Evolutionary conservation across 1,140 invertebrate genomes (phyloP).

Genomic region (Sitophilus oryzae): DNA sequence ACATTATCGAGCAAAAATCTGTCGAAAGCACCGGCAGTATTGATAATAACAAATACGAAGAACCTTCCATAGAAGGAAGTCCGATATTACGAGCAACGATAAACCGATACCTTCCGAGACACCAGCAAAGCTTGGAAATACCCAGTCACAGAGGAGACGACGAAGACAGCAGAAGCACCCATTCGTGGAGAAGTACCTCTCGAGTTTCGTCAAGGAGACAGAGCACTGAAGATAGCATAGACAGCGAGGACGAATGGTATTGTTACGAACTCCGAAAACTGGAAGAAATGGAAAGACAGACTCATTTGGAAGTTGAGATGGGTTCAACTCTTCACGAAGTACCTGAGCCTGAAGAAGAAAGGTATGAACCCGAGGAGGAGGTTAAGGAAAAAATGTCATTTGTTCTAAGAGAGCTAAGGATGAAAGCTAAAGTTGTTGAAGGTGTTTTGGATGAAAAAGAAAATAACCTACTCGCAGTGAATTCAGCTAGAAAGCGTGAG

Average conservation of each 20-base stretch:
- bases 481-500: constrained; percentile 45
- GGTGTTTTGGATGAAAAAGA: constrained; percentile 38
- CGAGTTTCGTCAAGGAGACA: constrained; percentile 80
- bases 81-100: constrained; percentile 54
- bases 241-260: constrained; percentile 91
- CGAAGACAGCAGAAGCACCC: constrained; percentile 78
- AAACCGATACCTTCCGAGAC: constrained; percentile 57
- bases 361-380: constrained; percentile 58
- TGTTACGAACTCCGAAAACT: constrained; percentile 81
- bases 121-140: constrained; percentile 76
- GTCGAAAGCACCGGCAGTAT: constrained; percentile 44
- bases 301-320: constrained; percentile 59
- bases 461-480: constrained; percentile 40
- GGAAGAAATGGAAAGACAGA: constrained; percentile 76
- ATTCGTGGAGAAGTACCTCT: constrained; percentile 79
- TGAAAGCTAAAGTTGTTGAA: constrained; percentile 54
- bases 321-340: constrained; percentile 55
- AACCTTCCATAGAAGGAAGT: constrained; percentile 50
- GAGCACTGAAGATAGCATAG: constrained; percentile 88
- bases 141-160: constrained; percentile 67
- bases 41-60: constrained; percentile 34
- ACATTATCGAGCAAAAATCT: constrained; percentile 41
- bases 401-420: constrained; percentile 65
- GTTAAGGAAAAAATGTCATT: constrained; percentile 73
- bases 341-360: constrained; percentile 47